phyloP scores from a whole-genome alignment of 2,113 vertebrate species.

The Trinectes maculatus region DNA sequence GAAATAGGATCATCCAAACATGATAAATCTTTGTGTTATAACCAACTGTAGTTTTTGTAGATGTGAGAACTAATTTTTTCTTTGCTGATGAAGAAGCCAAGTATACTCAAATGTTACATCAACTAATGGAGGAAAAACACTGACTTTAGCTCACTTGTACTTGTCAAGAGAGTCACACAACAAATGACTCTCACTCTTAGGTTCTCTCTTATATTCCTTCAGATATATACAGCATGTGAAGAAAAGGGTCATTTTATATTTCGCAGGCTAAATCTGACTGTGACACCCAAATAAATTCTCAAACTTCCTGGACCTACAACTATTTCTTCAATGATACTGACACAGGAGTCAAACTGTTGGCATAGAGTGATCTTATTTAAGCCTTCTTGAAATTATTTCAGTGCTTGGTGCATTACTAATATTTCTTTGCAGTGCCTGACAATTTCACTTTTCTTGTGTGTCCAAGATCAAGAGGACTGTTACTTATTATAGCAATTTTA shows the following conservation, averaged over 20 bases:
- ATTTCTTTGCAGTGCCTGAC: conserved; percentile 77
- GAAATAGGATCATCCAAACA: neutral
- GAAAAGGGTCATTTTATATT: too few relatives aligned
- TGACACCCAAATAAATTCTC: conserved; percentile 48
- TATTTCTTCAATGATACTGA: conserved; percentile 27
- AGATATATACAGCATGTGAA: too few relatives aligned
- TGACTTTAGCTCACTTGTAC: neutral
- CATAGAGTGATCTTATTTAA: conserved; percentile 45
- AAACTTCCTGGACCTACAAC: conserved; percentile 30
- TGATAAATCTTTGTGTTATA: neutral
- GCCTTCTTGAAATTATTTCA: conserved; percentile 60
- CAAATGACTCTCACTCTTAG: neutral
- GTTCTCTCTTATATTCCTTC: too few relatives aligned
- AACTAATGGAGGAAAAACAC: neutral
- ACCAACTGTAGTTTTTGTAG: neutral
- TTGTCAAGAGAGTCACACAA: neutral
- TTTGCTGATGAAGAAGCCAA: neutral
- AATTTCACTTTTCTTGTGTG: conserved; percentile 48
- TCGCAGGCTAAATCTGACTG: neutral
- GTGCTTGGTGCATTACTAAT: conserved; percentile 57
- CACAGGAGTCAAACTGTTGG: conserved; percentile 39
- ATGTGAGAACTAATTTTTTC: neutral
- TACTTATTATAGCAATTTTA: conserved; percentile 39
- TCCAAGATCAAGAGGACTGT: conserved; percentile 51
- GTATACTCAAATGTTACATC: neutral